These are phyloP conservation scores for Chauna torquata DNA, from an alignment of 2,113 vertebrate genomes.

Conservation along the genomic window DNA sequence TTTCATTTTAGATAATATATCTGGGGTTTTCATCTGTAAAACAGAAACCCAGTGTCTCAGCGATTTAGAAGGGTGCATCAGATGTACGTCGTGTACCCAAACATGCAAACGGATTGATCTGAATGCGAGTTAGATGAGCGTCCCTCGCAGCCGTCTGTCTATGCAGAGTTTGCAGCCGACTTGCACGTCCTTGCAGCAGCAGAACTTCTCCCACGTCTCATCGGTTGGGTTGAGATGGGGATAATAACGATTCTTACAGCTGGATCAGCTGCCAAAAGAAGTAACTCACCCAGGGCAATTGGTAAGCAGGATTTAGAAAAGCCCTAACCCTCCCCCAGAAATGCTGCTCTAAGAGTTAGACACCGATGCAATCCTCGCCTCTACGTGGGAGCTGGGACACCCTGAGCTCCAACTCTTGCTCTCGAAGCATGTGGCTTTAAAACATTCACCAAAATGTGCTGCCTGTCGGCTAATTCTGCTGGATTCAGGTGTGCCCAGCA, in stretches of 20 bases:
- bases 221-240: background rate
- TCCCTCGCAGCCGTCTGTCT: fast-evolving
- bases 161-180: background rate
- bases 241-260: background rate
- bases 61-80: background rate
- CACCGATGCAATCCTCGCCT: fast-evolving
- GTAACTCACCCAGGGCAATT: background rate
- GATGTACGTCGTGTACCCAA: background rate
- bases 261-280: background rate
- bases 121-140: background rate
- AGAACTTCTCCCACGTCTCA: fast-evolving
- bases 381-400: background rate
- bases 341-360: background rate
- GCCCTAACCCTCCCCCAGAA: background rate
- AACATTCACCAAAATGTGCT: background rate
- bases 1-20: background rate
- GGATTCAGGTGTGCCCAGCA: background rate
- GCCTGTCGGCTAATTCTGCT: background rate
- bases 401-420: background rate
- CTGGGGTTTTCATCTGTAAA: background rate
- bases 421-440: background rate
- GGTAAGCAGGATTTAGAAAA: background rate
- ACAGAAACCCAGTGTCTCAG: background rate
- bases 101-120: background rate
- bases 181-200: background rate